These are phyloP conservation scores for Ormyrus labotus DNA, from an alignment of 2,888 invertebrate species.

Conservation along the genomic window DNA sequence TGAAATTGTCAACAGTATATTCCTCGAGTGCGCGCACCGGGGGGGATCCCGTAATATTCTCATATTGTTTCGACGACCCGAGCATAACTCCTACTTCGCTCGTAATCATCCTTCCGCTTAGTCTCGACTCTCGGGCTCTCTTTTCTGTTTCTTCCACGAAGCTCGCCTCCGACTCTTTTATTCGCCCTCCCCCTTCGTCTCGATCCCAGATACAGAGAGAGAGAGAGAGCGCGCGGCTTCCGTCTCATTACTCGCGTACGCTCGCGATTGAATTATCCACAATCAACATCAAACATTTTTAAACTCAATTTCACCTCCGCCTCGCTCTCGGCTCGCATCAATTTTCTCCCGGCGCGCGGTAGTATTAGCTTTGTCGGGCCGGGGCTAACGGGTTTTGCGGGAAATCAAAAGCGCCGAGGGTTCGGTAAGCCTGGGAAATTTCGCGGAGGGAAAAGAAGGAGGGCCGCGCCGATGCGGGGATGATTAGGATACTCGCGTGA, in stretches of 20 bases:
- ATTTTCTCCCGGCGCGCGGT: conserved; percentile 13
- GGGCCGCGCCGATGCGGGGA: too few species aligned
- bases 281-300: conserved; percentile 73
- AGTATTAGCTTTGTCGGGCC: conserved; percentile 1
- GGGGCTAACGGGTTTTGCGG: conserved; percentile 13
- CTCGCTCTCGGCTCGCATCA: conserved; percentile 22
- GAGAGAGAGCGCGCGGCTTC: conserved; percentile 57
- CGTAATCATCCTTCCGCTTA: not conserved
- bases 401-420: conserved; percentile 29
- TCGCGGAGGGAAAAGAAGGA: not conserved
- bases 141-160: conserved; percentile 55
- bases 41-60: not conserved
- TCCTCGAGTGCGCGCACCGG: not conserved
- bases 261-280: conserved; percentile 71
- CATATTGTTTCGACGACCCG: not conserved
- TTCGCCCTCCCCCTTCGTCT: too few species aligned
- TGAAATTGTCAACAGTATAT: too few species aligned
- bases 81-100: not conserved
- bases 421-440: conserved; percentile 21
- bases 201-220: too few species aligned
- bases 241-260: conserved; percentile 71
- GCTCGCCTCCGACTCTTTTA: too few species aligned
- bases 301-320: conserved; percentile 68
- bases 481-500: too few species aligned
- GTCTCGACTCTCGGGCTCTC: not conserved